Base-by-base conservation (phyloP, 2,113 vertebrate genomes). In the Poeciliopsis retropinna region DNA sequence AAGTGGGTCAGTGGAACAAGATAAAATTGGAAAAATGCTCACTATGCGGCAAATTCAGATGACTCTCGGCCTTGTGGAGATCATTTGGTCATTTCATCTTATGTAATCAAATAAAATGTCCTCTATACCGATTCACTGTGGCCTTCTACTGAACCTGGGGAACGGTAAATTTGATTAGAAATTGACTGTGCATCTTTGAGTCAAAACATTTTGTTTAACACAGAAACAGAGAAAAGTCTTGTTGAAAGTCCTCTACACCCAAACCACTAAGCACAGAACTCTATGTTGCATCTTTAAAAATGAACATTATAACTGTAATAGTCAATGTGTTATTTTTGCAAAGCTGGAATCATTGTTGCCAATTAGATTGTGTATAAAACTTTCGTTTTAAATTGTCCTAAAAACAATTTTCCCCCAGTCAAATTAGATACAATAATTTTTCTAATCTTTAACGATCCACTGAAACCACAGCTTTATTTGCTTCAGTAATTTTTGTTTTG, bases 1-100 rank as follows among this genome's bases (percentile, higher is more conserved):
- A 91, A 89, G 29, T 88, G 76, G 87, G 92, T 87, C 90, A 90
- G 63, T 30, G 44, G 51, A 73, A 70, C 64, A 72, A 27, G 73
- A 85, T 84, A 73, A 76, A 75, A 81, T 22, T 83, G 73, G 31
- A 30, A 73, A 61, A 73, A 75, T n/a, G 41, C 54, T 70, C 32
- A 70, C 74, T 29, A 60, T 62, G 47, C 30, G 44, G 65, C 80
- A 64, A 63, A 71, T 64, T 73, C 66, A 62, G 14, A 77, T 54
- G 78, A 80, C 25, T 78, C 64, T 62, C 62, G 63, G 60, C 69
- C 63, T 70, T 67, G 37, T 44, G 44, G 0, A 41, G 67, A 78
- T 54, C 39, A 82, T 75, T 79, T 3, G 22, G 25, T 77, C 9
- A 5, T 76, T 76, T 67, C 15, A 39, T 81, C 65, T 67, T 69